Evolutionary conservation across 37 sponge, comb jelly and placozoan species (phyloP), one percentile per base, ranked within the genome.

Genomic region (Haliclona indistincta): DNA sequence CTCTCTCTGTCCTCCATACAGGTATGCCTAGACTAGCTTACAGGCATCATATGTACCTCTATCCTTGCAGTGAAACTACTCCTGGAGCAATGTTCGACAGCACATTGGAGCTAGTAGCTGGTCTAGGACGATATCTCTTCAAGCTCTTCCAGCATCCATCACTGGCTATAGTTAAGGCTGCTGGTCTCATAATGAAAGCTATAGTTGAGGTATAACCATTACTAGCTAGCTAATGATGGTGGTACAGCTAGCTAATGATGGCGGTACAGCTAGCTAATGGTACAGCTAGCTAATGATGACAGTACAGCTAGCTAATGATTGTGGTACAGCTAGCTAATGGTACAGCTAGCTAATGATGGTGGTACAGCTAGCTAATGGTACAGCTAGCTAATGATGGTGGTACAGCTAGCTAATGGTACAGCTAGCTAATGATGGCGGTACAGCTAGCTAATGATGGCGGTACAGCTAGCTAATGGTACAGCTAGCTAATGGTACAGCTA

Each of bases 1-100:
- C 77, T 96, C 99, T n/a, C 64, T 98, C 23, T 98, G 99, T 64
- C 94, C 95, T 37, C 99, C 99, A 20, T 98, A 95, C 88, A 81
- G 94, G 94, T 94, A 30, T 44, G 38, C 33, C 32, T 33, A 42
- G 32, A 23, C 29, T 51, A 4, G n/a, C 30, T 74, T 77, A 41
- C 55, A 33, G 54, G 11, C 7, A 38, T 15, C 8, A 4, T 81
- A 47, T 56, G 55, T 60, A 52, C 22, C 8, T 56, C 32, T 73
- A 41, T 54, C 56, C 29, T 54, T 66, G 23, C 63, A 96, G 97
- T 68, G 99, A 98, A 74, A 98, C 99, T 1, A 98, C 99, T 2
- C 92, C 90, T 39, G 67, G 85, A 29, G 85, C 77, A 0, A 92
- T 85, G 72, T 95, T 98, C 85, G 99, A 98, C 68, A 81, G 73